Conservation (phyloP, 2,888 invertebrate species). For the Phragmatobia fuliginosa region DNA sequence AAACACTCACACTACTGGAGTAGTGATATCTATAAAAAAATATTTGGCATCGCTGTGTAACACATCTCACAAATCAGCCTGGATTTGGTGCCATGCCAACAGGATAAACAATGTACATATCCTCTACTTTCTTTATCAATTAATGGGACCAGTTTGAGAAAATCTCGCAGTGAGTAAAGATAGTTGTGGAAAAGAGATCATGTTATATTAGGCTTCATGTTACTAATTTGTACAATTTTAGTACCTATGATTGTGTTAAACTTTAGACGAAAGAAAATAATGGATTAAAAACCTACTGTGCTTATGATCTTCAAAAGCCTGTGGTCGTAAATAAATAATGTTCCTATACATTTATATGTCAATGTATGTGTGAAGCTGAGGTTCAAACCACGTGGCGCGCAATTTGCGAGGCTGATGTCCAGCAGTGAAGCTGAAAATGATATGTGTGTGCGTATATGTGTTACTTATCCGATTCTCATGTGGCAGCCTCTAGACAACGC, state of each 20-base stretch:
- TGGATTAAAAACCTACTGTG: too few species aligned
- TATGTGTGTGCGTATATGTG: too few species aligned
- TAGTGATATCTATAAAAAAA: slow-evolving; percentile 41
- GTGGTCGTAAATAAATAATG: too few species aligned
- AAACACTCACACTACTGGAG: slow-evolving; percentile 15
- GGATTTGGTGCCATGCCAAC: slow-evolving; percentile 44
- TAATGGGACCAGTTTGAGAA: background rate
- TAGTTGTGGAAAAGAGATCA: background rate
- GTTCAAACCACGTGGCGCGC: too few species aligned
- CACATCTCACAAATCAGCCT: slow-evolving; percentile 32
- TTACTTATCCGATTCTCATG: too few species aligned
- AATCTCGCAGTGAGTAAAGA: background rate
- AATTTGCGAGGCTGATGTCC: too few species aligned
- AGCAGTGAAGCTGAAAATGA: too few species aligned
- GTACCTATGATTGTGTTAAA: background rate
- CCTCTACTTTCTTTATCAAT: slow-evolving; percentile 20
- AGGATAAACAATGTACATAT: slow-evolving; percentile 24
- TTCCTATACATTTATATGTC: too few species aligned
- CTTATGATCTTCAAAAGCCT: too few species aligned
- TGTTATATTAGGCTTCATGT: background rate
- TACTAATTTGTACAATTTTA: background rate
- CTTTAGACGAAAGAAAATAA: background rate
- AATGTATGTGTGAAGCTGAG: too few species aligned
- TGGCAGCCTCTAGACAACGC: too few species aligned
- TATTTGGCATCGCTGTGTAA: slow-evolving; percentile 40